phyloP scores from a whole-genome alignment of 1,140 invertebrate genomes.

The Drosophila kurseongensis region DNA sequence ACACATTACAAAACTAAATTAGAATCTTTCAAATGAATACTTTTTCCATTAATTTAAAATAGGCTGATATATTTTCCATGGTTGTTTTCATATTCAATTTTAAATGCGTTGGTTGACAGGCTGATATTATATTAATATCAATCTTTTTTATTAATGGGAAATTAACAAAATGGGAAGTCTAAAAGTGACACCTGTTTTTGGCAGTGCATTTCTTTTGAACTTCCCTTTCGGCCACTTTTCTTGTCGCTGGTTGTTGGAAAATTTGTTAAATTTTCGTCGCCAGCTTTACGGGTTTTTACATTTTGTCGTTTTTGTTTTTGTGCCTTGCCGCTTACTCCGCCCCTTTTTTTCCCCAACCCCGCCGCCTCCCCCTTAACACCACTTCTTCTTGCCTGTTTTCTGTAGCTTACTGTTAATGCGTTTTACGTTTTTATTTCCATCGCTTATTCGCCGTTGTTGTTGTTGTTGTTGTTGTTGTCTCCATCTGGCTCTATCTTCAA shows the following conservation, averaged over 20 bases:
- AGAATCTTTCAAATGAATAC: too few relatives aligned
- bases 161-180: too few relatives aligned
- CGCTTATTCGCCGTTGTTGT: constrained; percentile 18
- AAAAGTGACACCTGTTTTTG: not conserved
- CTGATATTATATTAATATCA: too few relatives aligned
- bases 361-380: constrained; percentile 35
- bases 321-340: constrained; percentile 32
- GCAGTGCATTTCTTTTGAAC: constrained; percentile 9
- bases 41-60: too few relatives aligned
- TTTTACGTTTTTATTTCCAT: constrained; percentile 56
- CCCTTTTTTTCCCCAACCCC: constrained; percentile 17
- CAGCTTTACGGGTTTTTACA: constrained; percentile 66
- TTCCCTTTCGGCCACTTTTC: constrained; percentile 32
- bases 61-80: too few relatives aligned
- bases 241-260: constrained; percentile 45
- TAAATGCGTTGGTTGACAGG: too few relatives aligned
- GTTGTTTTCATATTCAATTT: too few relatives aligned
- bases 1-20: too few relatives aligned
- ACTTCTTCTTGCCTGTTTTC: not conserved
- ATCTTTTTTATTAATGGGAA: too few relatives aligned
- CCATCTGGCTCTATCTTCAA: constrained; percentile 59
- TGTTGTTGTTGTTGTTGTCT: constrained; percentile 6
- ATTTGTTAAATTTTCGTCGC: constrained; percentile 79
- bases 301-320: constrained; percentile 50
- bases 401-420: constrained; percentile 56